Conservation (phyloP, 92 coral and sea anemone genomes). For the Siderastrea radians region DNA sequence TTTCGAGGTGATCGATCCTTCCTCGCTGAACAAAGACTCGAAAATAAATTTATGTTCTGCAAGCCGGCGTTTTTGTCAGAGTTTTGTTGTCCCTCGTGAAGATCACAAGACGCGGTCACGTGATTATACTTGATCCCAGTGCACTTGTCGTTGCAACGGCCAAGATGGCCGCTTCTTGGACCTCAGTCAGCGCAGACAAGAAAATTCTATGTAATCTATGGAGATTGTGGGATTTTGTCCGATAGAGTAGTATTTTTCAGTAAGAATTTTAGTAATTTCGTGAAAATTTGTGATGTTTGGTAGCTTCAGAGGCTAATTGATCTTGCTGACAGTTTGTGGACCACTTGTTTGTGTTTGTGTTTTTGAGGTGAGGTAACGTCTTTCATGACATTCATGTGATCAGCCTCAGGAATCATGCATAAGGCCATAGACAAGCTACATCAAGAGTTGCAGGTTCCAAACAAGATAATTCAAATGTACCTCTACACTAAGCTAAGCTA, state of each 20-base stretch:
- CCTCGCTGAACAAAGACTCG: background rate
- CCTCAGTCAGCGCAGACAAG: no score
- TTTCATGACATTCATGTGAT: background rate
- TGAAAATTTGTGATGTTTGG: background rate
- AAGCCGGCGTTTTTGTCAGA: background rate
- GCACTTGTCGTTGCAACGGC: background rate
- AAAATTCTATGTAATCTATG: background rate
- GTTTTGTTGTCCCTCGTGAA: conserved; percentile 10
- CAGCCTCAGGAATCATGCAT: background rate
- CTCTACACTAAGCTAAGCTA: no score
- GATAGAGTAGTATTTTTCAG: background rate
- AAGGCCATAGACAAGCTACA: background rate
- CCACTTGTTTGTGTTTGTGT: background rate
- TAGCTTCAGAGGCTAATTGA: background rate
- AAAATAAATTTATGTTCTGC: background rate
- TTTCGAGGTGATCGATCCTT: background rate
- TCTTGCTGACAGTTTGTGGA: background rate
- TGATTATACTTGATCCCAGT: conserved; percentile 16
- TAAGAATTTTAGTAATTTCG: background rate
- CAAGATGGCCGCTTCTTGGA: conserved; percentile 5
- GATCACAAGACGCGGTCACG: conserved; percentile 27
- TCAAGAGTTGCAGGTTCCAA: background rate
- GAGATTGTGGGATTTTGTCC: background rate
- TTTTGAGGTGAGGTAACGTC: background rate
- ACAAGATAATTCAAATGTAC: background rate